phyloP scores from a whole-genome alignment of 2,888 invertebrate genomes.

The Alloplasta piceator region DNA sequence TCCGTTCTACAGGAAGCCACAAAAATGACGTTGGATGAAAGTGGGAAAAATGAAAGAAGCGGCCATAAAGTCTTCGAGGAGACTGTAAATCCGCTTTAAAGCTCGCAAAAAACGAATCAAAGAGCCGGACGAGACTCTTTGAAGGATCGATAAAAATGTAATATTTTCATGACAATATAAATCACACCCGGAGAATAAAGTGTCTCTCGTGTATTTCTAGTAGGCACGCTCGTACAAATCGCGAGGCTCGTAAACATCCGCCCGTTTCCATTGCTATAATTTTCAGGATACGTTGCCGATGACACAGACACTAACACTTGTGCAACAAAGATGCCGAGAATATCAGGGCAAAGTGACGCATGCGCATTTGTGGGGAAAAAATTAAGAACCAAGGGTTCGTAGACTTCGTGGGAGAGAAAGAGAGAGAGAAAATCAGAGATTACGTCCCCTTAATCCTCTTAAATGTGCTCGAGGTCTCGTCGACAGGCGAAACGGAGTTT shows the following conservation, averaged over 20 bases:
- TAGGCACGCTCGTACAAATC: background rate
- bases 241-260: conserved; percentile 5
- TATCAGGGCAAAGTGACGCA: conserved; percentile 48
- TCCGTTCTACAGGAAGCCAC: no score
- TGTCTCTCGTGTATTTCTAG: background rate
- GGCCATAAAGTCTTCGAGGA: no score
- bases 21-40: no score
- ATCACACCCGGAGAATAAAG: conserved; percentile 28
- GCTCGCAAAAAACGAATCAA: background rate
- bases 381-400: conserved; percentile 3
- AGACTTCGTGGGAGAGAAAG: background rate
- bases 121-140: background rate
- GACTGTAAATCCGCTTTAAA: no score
- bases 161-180: conserved; percentile 35
- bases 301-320: background rate
- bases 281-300: conserved; percentile 55
- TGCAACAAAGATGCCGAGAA: background rate
- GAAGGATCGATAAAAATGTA: conserved; percentile 3
- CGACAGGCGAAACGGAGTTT: conserved; percentile 78
- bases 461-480: conserved; percentile 63
- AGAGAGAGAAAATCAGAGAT: conserved; percentile 40
- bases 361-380: conserved; percentile 41
- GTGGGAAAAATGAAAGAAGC: no score
- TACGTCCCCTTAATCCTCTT: conserved; percentile 70
- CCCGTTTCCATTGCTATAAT: conserved; percentile 41